These are phyloP conservation scores for Eospalax fontanierii DNA, from an alignment of 2,797 vertebrate genomes.

Conservation along the genomic window DNA sequence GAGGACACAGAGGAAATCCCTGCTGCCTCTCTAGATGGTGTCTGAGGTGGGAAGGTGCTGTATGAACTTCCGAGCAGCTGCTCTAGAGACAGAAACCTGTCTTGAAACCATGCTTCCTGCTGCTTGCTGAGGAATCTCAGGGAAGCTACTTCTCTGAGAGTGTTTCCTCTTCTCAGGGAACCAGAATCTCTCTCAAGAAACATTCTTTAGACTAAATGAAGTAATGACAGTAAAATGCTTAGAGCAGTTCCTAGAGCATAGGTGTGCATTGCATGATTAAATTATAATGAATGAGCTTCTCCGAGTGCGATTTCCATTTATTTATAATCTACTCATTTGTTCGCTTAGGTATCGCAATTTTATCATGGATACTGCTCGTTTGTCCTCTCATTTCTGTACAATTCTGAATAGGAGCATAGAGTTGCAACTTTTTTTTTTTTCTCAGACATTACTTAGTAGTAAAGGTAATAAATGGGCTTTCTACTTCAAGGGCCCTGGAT, in stretches of 20 bases:
- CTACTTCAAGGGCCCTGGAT: neutral
- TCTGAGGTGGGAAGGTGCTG: neutral
- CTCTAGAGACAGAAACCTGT: neutral
- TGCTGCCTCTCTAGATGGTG: neutral
- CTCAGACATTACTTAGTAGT: neutral
- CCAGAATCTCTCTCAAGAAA: neutral
- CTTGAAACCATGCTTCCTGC: neutral
- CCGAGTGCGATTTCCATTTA: neutral
- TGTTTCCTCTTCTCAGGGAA: neutral
- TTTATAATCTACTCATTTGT: neutral
- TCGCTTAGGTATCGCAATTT: neutral
- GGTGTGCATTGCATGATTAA: neutral
- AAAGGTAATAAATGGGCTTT: neutral
- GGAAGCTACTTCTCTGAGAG: neutral
- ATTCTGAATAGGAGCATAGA: neutral
- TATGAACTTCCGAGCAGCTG: neutral
- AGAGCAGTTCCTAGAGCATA: neutral
- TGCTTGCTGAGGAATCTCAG: neutral
- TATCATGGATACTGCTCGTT: neutral
- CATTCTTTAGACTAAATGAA: conserved; percentile 1
- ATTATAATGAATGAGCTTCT: neutral
- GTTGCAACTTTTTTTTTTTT: neutral
- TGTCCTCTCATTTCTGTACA: neutral
- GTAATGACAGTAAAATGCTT: neutral
- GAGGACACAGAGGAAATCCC: neutral